phyloP scores from a whole-genome alignment of 2,888 invertebrate species.

The Microctonus aethiopoides region DNA sequence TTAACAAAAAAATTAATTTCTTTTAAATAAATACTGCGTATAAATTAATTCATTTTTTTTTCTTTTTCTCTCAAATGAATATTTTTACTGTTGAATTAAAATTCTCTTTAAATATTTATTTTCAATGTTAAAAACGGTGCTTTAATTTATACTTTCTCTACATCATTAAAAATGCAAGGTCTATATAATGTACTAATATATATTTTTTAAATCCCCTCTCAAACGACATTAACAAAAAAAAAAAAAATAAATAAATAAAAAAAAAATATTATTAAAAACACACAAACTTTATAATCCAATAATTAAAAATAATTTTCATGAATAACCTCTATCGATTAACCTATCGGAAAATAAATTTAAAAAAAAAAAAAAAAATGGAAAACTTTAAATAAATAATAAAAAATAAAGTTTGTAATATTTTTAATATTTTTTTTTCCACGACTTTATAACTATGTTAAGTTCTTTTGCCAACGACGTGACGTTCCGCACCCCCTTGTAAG shows the following conservation, averaged over 20 bases:
- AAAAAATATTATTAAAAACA: neutral
- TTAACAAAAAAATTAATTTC: no score
- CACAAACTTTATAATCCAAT: neutral
- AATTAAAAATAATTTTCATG: no score
- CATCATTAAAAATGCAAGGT: neutral
- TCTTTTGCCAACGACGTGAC: neutral
- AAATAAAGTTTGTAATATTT: neutral
- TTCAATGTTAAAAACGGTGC: neutral
- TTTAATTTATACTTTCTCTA: neutral
- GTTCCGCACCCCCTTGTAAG: constrained; percentile 20
- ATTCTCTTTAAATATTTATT: no score
- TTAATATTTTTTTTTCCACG: neutral
- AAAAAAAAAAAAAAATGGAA: neutral
- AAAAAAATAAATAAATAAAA: neutral
- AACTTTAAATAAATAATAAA: neutral
- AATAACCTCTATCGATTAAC: no score
- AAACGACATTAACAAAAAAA: no score
- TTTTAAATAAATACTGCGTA: no score
- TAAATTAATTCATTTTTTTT: no score
- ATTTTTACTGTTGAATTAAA: no score
- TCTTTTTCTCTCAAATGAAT: no score
- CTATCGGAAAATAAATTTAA: no score
- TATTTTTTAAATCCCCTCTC: no score
- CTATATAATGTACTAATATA: no score
- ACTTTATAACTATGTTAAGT: neutral